These are phyloP conservation scores for Stegastes partitus DNA, from an alignment of 2,113 vertebrate species.

Conservation along the genomic window DNA sequence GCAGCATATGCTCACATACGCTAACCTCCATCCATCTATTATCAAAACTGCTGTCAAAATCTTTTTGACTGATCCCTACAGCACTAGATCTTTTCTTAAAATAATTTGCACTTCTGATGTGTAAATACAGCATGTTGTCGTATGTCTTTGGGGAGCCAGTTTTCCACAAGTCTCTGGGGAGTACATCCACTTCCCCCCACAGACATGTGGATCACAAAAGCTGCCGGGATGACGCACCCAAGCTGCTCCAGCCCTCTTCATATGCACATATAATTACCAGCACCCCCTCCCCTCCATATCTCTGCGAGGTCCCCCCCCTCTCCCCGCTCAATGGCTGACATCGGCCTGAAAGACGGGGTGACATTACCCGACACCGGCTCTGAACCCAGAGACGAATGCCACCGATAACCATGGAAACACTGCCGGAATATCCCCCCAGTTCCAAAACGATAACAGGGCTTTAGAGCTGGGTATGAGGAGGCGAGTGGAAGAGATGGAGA, in stretches of 20 bases:
- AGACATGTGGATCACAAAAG: conserved; percentile 70
- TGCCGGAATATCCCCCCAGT: conserved; percentile 61
- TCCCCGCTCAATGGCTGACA: conserved; percentile 65
- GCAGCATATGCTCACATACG: not conserved
- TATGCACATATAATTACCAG: conserved; percentile 82
- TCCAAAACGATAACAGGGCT: conserved; percentile 61
- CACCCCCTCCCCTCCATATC: conserved; percentile 33
- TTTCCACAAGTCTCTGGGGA: conserved; percentile 45
- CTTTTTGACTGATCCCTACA: not conserved
- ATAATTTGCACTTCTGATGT: conserved; percentile 35
- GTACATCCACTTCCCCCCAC: conserved; percentile 65
- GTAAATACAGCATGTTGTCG: conserved; percentile 58
- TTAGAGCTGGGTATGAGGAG: conserved; percentile 56
- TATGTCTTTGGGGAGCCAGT: conserved; percentile 35
- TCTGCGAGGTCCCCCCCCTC: conserved; percentile 20
- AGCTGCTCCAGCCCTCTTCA: conserved; percentile 75
- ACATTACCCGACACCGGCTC: conserved; percentile 64
- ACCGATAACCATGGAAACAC: conserved; percentile 80
- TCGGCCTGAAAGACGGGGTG: conserved; percentile 67
- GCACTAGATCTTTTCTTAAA: not conserved
- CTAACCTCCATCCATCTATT: not conserved
- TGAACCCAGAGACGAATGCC: conserved; percentile 69
- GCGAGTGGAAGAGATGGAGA: conserved; percentile 43
- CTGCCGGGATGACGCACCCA: conserved; percentile 65
- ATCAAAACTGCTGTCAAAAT: not conserved